Evolutionary conservation across 1,140 invertebrate species (phyloP), one percentile per base, ranked within the genome.

Genomic region (Drosophila nasuta): DNA sequence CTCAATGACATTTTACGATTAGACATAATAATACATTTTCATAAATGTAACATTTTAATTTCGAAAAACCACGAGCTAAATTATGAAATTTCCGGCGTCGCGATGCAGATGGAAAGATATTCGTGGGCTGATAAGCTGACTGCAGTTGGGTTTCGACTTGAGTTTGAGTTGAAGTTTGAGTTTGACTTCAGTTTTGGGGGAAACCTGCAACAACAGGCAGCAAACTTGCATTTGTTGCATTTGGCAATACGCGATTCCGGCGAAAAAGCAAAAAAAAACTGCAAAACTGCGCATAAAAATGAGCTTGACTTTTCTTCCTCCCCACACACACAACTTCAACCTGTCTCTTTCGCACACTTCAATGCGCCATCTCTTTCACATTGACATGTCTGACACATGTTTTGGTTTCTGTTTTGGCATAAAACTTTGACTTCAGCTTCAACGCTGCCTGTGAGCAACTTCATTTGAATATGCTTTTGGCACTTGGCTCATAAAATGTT

Each of bases 311-410:
- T 64, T 63, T 57, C 66, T 58, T 52, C 13, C 20, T 49, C 35
- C 69, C 45, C 30, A 33, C 56, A 54, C 46, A 30, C 35, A 10
- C 15, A 51, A 17, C 6, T 17, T 41, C 28, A 45, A 1, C 4
- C 35, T 8, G 15, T 58, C 38, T 43, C 48, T 13, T 28, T 58
- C 7, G 35, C 33, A 51, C 56, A 20, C 15, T 51, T 8, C 38
- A 25, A n/a, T 48, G 7, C 28, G 38, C 6, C 6, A 7, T 58
- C 51, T 51, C 51, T 38, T 38, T 46, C 73, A 62, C 81, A 83
- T 73, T 88, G 82, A 87, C 82, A 88, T 75, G 83, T 71, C 80
- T 88, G 82, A 87, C 82, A 87, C 83, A 87, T 87, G 82, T 87
- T 87, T 79, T 67, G 67, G 73, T 70, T 62, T 49, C 20, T 67